Evolutionary conservation across 2,797 vertebrate genomes (phyloP).

Genomic region (Syngnathus acus): DNA sequence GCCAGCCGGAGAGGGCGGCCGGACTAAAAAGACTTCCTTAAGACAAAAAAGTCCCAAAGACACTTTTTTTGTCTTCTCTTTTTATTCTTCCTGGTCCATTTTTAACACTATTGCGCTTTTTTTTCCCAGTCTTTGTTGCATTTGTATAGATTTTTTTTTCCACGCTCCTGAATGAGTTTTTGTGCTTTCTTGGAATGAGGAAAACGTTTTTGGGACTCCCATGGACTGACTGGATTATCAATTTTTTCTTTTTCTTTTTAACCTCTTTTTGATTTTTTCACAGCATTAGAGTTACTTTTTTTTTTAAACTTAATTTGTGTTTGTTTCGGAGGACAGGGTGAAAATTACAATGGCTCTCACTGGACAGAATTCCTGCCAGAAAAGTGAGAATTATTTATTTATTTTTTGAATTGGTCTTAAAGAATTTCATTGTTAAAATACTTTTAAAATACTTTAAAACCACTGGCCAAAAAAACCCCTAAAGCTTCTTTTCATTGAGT

Average conservation of each 20-base stretch:
- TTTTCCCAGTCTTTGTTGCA: neutral
- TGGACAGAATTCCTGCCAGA: neutral
- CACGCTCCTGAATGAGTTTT: neutral
- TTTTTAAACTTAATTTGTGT: neutral
- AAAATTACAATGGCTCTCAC: neutral
- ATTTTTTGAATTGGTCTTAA: neutral
- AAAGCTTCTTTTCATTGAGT: neutral
- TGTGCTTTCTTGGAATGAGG: neutral
- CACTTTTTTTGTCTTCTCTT: slow-evolving; percentile 28
- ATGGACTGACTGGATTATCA: neutral
- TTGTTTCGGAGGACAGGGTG: neutral
- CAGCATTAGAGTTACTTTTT: neutral
- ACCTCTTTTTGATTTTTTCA: neutral
- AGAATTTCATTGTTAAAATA: neutral
- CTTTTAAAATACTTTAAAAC: neutral
- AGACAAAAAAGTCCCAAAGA: slow-evolving; percentile 64
- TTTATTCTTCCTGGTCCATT: slow-evolving; percentile 4
- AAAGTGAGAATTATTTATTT: neutral
- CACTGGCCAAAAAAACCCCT: neutral
- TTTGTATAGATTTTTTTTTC: neutral
- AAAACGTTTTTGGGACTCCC: neutral
- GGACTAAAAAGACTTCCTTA: slow-evolving; percentile 76
- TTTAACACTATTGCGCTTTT: neutral
- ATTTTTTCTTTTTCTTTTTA: neutral
- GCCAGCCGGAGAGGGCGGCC: slow-evolving; percentile 64